Evolutionary conservation across 2,797 vertebrate species (phyloP).

Genomic region (Clamator glandarius): DNA sequence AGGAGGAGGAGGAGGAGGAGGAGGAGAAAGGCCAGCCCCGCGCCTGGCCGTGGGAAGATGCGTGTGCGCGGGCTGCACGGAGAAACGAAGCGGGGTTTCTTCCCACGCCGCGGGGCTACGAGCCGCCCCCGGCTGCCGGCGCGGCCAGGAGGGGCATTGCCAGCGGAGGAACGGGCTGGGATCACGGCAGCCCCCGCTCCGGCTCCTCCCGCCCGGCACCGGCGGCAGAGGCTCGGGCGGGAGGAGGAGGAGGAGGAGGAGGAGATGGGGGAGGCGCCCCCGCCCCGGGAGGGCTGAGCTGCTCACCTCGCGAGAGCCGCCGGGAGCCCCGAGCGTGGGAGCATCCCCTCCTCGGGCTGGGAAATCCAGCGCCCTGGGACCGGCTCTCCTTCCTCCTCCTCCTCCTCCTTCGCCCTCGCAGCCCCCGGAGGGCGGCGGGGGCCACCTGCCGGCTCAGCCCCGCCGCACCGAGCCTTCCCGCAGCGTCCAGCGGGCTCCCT

Average conservation of each 20-base stretch:
- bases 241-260: neutral
- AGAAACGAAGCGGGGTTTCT: conserved; percentile 10
- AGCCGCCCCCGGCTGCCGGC: neutral
- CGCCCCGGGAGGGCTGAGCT: neutral
- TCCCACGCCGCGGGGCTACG: neutral
- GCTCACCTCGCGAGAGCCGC: neutral
- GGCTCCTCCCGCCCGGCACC: neutral
- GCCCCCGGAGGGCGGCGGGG: neutral
- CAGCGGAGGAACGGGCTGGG: neutral
- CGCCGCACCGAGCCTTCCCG: no score
- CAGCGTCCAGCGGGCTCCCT: neutral
- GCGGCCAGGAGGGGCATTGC: neutral
- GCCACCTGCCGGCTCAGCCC: conserved; percentile 41
- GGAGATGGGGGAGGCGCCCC: neutral
- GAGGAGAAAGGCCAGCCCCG: neutral
- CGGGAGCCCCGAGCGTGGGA: neutral
- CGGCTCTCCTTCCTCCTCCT: conserved; percentile 11
- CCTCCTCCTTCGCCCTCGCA: neutral
- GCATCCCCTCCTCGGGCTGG: neutral
- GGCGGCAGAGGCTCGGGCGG: neutral
- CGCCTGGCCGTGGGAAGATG: neutral
- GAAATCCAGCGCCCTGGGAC: neutral
- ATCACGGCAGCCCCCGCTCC: neutral
- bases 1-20: neutral
- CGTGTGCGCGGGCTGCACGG: neutral